These are phyloP conservation scores for Cheilosia urbana DNA, from an alignment of 2,888 invertebrate genomes.

Conservation along the genomic window DNA sequence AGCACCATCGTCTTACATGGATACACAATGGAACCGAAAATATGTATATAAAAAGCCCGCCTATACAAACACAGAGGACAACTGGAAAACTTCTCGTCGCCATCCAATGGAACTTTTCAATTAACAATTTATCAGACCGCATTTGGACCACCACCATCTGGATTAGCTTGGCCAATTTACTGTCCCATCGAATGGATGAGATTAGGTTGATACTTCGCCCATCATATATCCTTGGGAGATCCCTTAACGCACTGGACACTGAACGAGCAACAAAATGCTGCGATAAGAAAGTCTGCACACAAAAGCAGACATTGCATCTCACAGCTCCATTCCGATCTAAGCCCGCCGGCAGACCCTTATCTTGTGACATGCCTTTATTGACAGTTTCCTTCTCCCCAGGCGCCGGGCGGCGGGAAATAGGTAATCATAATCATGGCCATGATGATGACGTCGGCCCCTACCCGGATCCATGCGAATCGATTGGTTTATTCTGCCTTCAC, in stretches of 20 bases:
- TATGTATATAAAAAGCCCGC: background rate
- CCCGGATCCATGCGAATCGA: slow-evolving; percentile 33
- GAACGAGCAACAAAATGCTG: slow-evolving; percentile 5
- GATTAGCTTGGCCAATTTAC: slow-evolving; percentile 50
- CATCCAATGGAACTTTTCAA: slow-evolving; percentile 27
- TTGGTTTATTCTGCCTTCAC: background rate
- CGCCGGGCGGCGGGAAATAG: background rate
- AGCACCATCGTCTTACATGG: too few species aligned
- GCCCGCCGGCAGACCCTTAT: slow-evolving; percentile 15
- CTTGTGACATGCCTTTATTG: slow-evolving; percentile 27
- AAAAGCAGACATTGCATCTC: slow-evolving; percentile 9
- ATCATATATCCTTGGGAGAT: slow-evolving; percentile 23
- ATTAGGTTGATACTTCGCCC: slow-evolving; percentile 46
- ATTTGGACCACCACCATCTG: slow-evolving; percentile 11
- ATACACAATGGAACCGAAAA: background rate
- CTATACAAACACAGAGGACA: background rate
- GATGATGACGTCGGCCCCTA: slow-evolving; percentile 3
- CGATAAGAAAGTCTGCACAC: slow-evolving; percentile 15
- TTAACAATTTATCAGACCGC: slow-evolving; percentile 42
- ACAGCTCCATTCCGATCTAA: slow-evolving; percentile 23
- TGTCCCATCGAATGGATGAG: slow-evolving; percentile 20
- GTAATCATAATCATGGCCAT: slow-evolving; percentile 43
- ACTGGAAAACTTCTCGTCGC: background rate
- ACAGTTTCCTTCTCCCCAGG: background rate
- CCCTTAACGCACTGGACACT: slow-evolving; percentile 6